Percentiles rank a stretch among this genome's conserved stretches.
Evolutionary conservation across 2,797 vertebrate genomes (phyloP).

Genomic region (Coregonus sp.): DNA sequence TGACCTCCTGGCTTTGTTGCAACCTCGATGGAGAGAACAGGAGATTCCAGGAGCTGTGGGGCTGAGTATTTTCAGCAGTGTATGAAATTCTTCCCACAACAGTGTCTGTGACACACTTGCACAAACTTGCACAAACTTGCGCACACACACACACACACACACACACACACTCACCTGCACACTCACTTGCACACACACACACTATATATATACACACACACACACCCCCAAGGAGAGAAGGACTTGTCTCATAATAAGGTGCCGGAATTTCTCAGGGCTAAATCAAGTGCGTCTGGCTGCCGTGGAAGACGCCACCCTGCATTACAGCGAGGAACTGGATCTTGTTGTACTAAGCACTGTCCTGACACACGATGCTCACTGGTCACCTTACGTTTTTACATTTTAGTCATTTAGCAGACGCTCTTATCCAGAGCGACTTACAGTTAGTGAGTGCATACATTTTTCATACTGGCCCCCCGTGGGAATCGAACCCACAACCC

Average conservation of each 20-base stretch:
- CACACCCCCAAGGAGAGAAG: conserved; percentile 23
- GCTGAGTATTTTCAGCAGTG: conserved; percentile 65
- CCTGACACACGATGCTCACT: conserved; percentile 39
- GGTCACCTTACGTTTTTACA: not conserved
- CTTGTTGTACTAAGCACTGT: conserved; percentile 42
- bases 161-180: not conserved
- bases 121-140: not conserved
- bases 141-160: not conserved
- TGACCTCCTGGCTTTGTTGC: conserved; percentile 59
- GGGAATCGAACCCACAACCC: no score
- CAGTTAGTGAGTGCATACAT: no score
- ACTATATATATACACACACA: not conserved
- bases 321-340: conserved; percentile 32
- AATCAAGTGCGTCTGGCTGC: conserved; percentile 44
- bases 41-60: conserved; percentile 45
- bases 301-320: conserved; percentile 30
- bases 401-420: no score
- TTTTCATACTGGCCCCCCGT: no score
- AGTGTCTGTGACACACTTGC: not conserved
- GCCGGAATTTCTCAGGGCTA: conserved; percentile 63
- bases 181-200: not conserved
- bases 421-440: no score
- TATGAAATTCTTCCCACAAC: conserved; percentile 57
- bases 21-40: conserved; percentile 24
- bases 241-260: conserved; percentile 61